phyloP scores from a whole-genome alignment of 2,888 invertebrate species.

The Tenthredo livida region DNA sequence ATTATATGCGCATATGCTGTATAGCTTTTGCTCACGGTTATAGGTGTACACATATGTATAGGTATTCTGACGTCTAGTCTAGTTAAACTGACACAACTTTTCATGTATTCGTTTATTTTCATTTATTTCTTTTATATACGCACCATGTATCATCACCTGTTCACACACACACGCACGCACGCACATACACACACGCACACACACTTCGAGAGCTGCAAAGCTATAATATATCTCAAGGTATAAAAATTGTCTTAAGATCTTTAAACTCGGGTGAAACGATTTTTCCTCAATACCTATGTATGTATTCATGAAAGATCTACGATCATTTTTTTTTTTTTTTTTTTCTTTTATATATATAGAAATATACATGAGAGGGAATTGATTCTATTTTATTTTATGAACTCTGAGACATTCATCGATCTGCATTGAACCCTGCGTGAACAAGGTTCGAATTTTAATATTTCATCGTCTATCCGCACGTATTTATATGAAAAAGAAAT shows the following conservation, averaged over 20 bases:
- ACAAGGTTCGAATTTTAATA: neutral
- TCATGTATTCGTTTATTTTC: neutral
- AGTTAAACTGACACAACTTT: neutral
- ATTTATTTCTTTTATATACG: neutral
- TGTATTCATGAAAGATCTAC: too few species aligned
- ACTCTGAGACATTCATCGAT: neutral
- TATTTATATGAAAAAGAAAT: neutral
- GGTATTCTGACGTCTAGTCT: neutral
- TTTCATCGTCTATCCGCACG: neutral
- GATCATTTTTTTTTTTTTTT: too few species aligned
- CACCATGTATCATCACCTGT: neutral
- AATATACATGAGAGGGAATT: neutral
- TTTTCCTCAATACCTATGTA: neutral
- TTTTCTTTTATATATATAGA: too few species aligned
- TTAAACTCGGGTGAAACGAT: neutral
- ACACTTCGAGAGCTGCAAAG: too few species aligned
- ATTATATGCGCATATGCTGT: neutral
- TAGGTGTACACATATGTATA: neutral
- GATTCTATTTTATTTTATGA: neutral
- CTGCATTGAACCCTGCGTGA: neutral
- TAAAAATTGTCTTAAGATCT: neutral
- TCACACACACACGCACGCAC: neutral
- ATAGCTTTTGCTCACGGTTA: neutral
- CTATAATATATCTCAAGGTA: neutral
- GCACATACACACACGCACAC: too few species aligned